Percentiles rank a stretch among this genome's conserved stretches.
phyloP scores from a whole-genome alignment of 2,113 vertebrate genomes.

The Pygoscelis antarcticus region DNA sequence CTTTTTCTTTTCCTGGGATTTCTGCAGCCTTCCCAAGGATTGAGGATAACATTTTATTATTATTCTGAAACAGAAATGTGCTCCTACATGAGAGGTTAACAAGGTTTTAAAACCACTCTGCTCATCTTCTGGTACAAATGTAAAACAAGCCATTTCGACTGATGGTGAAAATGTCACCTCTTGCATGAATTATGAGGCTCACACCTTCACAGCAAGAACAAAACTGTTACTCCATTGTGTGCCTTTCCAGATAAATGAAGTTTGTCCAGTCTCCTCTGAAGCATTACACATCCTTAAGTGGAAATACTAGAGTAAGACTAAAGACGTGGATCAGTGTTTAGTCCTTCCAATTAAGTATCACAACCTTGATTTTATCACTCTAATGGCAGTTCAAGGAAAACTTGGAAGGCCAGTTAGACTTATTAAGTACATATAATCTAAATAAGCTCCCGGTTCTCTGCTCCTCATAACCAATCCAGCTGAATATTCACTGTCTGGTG shows the following conservation, averaged over 20 bases:
- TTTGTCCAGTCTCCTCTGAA: neutral
- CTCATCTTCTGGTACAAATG: neutral
- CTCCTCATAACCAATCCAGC: neutral
- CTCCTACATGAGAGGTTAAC: neutral
- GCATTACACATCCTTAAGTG: rapidly evolving
- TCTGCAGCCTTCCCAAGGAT: neutral
- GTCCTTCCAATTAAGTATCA: neutral
- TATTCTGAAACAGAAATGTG: neutral
- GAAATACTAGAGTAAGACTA: neutral
- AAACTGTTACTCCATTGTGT: neutral
- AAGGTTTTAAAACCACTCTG: neutral
- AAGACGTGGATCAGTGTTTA: neutral
- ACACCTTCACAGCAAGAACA: neutral
- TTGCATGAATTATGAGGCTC: neutral
- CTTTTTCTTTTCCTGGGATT: neutral
- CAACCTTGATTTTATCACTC: neutral
- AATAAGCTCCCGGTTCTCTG: neutral
- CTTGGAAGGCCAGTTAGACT: neutral
- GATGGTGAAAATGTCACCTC: neutral
- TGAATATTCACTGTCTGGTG: neutral
- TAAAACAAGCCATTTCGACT: neutral
- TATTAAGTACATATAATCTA: neutral
- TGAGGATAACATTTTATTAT: neutral
- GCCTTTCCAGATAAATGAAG: neutral
- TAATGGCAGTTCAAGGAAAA: neutral